Evolutionary conservation across 2,888 invertebrate genomes (phyloP).

Genomic region (Callyntrura sp.): DNA sequence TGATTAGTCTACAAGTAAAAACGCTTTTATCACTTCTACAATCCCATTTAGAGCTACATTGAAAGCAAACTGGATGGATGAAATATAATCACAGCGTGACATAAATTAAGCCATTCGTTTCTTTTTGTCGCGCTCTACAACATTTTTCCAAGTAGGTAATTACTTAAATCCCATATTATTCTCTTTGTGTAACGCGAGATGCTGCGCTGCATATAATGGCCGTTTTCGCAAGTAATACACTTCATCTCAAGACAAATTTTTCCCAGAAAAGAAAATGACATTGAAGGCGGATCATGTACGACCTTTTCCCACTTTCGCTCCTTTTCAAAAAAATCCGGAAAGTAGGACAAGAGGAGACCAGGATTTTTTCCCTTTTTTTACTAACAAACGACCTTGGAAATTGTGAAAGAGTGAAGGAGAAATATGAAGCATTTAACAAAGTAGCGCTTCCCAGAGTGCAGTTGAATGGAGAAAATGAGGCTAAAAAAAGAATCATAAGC

Average conservation of each 20-base stretch:
- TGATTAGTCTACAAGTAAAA: too few relatives aligned
- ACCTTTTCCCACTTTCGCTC: background rate
- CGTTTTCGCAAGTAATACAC: background rate
- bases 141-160: background rate
- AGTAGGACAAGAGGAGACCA: background rate
- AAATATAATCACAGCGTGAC: conserved; percentile 50
- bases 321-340: background rate
- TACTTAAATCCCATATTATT: background rate
- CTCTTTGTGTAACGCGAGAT: background rate
- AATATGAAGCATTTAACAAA: background rate
- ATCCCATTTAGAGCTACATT: conserved; percentile 27
- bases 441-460: background rate
- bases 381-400: background rate
- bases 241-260: background rate
- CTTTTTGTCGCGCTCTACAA: background rate
- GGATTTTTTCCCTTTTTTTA: background rate
- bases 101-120: conserved; percentile 30
- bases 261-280: background rate
- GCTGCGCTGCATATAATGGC: background rate
- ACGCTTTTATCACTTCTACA: too few relatives aligned
- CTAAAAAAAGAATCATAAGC: background rate
- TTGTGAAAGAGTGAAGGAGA: background rate
- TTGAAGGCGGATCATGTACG: background rate
- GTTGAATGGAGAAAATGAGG: background rate
- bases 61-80: conserved; percentile 35